Evolutionary conservation across 2,888 invertebrate species (phyloP), one percentile per base, ranked within the genome.

Genomic region (Napeogenes sylphis): DNA sequence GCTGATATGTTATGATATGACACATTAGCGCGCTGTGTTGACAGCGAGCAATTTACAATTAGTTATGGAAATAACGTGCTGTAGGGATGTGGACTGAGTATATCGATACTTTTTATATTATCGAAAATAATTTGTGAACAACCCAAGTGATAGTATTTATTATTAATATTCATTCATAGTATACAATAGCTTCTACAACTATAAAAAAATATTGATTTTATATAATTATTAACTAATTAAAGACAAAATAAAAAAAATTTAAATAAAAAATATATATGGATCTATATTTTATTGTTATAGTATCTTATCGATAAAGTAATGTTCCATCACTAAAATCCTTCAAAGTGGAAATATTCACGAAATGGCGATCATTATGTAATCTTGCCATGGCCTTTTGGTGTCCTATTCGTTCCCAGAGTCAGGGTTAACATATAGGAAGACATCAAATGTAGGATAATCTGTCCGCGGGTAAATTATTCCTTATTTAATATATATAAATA

Each of bases 31-130:
- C 80, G 76, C 79, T 74, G 79, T 80, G 84, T 83, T 89, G 87
- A 86, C 88, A 88, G 85, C 79, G 74, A 78, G 80, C 85, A 87
- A 90, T 90, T 90, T 90, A 78, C 88, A 89, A 90, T 90, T 90
- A 88, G 87, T 79, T 79, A 90, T 85, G 90, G 90, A 84, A 84
- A 87, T 86, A 84, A 80, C 79, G 76, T 76, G 79, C 71, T 71
- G 68, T 73, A 76, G 78, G 62, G 75, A 66, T 73, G 73, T 71
- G 67, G 75, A 74, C 74, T 72, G 73, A 75, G 69, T 60, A 54
- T 79, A 79, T 79, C 58, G 81, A 72, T 71, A 78, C 8, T 10
- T 51, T 30, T 51, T 51, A 51, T 5, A 35, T 35, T 35, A 35
- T 35, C 35, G 35, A 21, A 21, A 21, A 21, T 21, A 21, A 21